phyloP scores from a whole-genome alignment of 2,113 vertebrate species.

The Passer domesticus region DNA sequence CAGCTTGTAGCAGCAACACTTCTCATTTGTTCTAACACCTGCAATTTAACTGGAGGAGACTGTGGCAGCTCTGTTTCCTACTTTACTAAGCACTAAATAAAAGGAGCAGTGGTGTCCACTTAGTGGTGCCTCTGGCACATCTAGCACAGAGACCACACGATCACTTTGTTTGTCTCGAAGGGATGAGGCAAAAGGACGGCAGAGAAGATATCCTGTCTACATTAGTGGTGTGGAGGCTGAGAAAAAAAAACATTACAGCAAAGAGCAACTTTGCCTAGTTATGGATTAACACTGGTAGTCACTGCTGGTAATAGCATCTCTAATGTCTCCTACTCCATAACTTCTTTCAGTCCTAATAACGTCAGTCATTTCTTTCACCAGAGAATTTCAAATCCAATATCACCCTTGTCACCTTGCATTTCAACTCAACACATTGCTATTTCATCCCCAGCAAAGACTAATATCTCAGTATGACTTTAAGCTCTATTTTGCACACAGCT shows the following conservation, averaged over 20 bases:
- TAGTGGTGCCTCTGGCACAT: neutral
- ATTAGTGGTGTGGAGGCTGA: neutral
- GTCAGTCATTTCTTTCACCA: neutral
- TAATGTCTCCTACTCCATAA: neutral
- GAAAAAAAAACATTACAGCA: neutral
- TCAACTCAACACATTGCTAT: neutral
- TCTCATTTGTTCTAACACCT: neutral
- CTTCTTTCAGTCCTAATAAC: neutral
- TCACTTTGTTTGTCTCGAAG: neutral
- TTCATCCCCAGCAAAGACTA: neutral
- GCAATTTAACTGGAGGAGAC: neutral
- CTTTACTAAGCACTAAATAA: neutral
- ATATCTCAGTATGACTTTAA: neutral
- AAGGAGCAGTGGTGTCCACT: neutral
- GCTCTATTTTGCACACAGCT: neutral
- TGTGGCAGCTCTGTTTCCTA: neutral
- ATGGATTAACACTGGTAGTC: neutral
- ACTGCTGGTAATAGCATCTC: neutral
- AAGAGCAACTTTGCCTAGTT: neutral
- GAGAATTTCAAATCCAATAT: neutral
- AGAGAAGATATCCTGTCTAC: neutral
- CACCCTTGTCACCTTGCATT: neutral
- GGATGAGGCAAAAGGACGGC: neutral
- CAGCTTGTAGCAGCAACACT: neutral
- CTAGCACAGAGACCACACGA: accelerated